Conservation (phyloP, 2,797 vertebrate genomes). For the Phoebastria nigripes region DNA sequence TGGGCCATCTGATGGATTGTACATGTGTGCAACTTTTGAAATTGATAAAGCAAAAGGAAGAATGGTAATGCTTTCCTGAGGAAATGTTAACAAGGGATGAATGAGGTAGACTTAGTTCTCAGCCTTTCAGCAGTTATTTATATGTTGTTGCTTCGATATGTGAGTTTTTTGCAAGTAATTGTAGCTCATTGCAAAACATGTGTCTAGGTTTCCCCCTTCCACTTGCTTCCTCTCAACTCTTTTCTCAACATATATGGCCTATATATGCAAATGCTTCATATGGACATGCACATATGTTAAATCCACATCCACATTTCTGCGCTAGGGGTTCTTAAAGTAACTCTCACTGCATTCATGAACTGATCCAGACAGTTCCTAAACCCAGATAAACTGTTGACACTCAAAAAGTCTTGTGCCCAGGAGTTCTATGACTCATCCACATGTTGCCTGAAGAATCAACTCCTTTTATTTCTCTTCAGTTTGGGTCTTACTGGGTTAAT, state of each 20-base stretch:
- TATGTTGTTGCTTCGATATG: not conserved
- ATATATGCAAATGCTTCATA: not conserved
- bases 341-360: not conserved
- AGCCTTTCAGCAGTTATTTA: not conserved
- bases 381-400: not conserved
- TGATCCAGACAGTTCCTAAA: not conserved
- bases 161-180: not conserved
- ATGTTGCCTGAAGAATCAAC: accelerated
- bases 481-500: not conserved
- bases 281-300: not conserved
- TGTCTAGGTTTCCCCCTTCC: not conserved
- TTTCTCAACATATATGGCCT: not conserved
- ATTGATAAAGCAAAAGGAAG: not conserved
- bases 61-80: not conserved
- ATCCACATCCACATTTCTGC: not conserved
- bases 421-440: not conserved
- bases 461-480: not conserved
- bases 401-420: not conserved
- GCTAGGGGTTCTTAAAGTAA: not conserved
- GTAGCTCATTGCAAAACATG: not conserved
- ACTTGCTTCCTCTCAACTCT: not conserved
- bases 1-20: not conserved
- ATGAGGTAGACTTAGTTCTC: not conserved
- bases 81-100: not conserved
- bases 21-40: not conserved